A percentile compares a stretch with the other conserved stretches of the same genome.
These are phyloP conservation scores for Aurelia coerulea DNA, from an alignment of 30 jellyfish, hydroid and myxozoan genomes.

Conservation along the genomic window DNA sequence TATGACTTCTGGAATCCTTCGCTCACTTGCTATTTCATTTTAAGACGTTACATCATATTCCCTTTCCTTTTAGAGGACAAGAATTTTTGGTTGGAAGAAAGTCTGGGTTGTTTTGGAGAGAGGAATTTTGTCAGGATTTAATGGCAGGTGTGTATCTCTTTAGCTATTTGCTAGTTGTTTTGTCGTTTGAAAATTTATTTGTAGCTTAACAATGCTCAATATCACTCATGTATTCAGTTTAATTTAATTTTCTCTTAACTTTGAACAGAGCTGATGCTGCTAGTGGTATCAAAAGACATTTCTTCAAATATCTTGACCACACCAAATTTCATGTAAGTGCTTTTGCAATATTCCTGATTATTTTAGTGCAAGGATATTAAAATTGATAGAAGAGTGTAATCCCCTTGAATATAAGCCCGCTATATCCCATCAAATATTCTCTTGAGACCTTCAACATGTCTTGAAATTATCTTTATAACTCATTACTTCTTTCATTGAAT, in stretches of 20 bases:
- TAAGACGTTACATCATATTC: too few species aligned
- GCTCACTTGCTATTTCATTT: too few species aligned
- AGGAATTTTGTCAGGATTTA: slow-evolving; percentile 93
- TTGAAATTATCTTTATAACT: not conserved
- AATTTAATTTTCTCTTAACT: not conserved
- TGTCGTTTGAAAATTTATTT: not conserved
- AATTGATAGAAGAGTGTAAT: not conserved
- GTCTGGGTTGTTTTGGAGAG: slow-evolving; percentile 95
- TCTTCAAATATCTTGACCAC: slow-evolving; percentile 86
- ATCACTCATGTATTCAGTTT: too few species aligned
- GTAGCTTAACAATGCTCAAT: not conserved
- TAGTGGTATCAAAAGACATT: slow-evolving; percentile 90
- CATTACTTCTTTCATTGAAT: not conserved
- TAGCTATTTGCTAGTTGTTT: not conserved
- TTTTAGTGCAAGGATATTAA: not conserved
- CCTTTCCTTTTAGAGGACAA: slow-evolving; percentile 68
- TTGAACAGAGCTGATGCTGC: slow-evolving; percentile 96
- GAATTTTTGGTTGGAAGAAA: slow-evolving; percentile 93
- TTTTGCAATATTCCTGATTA: not conserved
- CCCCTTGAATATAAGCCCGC: too few species aligned
- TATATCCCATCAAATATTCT: too few species aligned
- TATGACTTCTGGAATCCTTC: too few species aligned
- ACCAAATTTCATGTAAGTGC: slow-evolving; percentile 86
- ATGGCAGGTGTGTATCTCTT: slow-evolving; percentile 54
- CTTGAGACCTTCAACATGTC: not conserved